phyloP scores from a whole-genome alignment of 2,113 vertebrate genomes.

The Rhinoderma darwinii region DNA sequence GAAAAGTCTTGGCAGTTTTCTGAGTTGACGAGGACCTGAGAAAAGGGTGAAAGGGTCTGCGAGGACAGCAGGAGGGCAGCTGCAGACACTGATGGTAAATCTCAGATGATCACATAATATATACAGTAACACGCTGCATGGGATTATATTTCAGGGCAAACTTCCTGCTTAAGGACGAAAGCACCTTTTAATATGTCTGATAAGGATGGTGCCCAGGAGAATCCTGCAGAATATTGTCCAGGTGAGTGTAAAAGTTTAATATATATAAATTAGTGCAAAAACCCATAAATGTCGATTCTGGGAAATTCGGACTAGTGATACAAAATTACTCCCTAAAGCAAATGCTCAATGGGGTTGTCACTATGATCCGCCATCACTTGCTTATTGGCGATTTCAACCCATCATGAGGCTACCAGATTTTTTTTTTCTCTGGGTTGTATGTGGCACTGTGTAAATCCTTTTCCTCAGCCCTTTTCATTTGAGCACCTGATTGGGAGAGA shows the following conservation, averaged over 20 bases:
- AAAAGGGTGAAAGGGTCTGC: constrained; percentile 5
- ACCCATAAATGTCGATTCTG: too few species aligned
- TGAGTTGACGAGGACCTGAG: neutral
- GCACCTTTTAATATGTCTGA: constrained; percentile 55
- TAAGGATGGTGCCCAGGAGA: constrained; percentile 66
- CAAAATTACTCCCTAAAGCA: too few species aligned
- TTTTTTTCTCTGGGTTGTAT: too few species aligned
- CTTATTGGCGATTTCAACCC: too few species aligned
- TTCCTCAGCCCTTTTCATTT: too few species aligned
- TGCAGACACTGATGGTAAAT: neutral
- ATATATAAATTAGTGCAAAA: neutral
- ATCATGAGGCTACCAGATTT: too few species aligned
- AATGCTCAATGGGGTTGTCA: too few species aligned
- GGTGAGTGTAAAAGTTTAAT: constrained; percentile 65
- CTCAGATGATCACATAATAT: neutral
- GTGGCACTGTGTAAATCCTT: too few species aligned
- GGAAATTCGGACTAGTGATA: too few species aligned
- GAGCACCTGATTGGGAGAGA: too few species aligned
- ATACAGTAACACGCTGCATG: neutral
- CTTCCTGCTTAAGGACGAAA: neutral
- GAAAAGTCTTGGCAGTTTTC: constrained; percentile 31
- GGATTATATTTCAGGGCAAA: constrained; percentile 8
- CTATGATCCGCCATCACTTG: too few species aligned
- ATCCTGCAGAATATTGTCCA: constrained; percentile 69
- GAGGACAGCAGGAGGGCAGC: constrained; percentile 36